Evolutionary conservation across 92 coral and sea anemone species (phyloP), one percentile per base, ranked within the genome.

Genomic region (Muricea muricata): DNA sequence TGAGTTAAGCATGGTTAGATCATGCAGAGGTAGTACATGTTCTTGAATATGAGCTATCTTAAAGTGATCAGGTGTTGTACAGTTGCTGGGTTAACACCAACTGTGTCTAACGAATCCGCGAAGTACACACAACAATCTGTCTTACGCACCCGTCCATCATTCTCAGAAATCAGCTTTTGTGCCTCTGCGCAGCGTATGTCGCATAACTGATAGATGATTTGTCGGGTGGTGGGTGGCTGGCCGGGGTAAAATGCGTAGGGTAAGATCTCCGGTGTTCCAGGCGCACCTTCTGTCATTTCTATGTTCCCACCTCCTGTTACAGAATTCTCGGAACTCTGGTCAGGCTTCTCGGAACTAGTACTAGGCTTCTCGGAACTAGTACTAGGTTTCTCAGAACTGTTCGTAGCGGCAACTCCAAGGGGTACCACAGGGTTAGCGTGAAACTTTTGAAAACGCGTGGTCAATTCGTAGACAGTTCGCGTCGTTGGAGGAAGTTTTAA

Each of bases 241-340:
- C 88, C 90, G 9, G 99, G 90, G 21, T 93, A 86, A 63, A 93
- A 97, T 15, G 93, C 99, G 30, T 97, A 97, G 1, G 98, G 98
- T 42, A 93, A 48, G 70, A 90, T 93, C 31, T 81, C 91, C 34
- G 80, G 94, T 6, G 60, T 83, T 50, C 54, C 75, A 9, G 25
- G 14, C 31, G 63, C 80, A 52, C 20, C 60, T 18, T 17, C 60
- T 25, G 23, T 17, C 24, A 52, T 20, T 17, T 52, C 60, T 17
- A 79, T 79, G 2, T 82, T 61, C 6, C 75, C 86, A 8, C 25
- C 63, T 14, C 82, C 83, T 71, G 35, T 15, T 13, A 23, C 37
- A 61, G 34, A 61, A 10, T 25, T 29, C 68, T 25, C 30, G 3
- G 68, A 61, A 29, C 37, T 29, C 3, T 13, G 18, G 4, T 7